phyloP scores from a whole-genome alignment of 2,888 invertebrate genomes.

The Apocheima hispidaria region DNA sequence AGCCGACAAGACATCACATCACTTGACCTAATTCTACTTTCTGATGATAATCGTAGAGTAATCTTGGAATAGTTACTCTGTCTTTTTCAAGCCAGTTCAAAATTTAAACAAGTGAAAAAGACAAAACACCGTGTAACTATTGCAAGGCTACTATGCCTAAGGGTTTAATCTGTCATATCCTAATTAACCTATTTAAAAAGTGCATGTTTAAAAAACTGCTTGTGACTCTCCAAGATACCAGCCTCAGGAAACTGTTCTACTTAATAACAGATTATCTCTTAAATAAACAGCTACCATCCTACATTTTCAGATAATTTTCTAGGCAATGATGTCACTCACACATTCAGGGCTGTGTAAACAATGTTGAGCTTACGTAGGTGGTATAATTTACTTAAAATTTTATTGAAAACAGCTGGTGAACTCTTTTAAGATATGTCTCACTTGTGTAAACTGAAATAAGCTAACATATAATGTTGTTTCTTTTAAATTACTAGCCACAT shows the following conservation, averaged over 20 bases:
- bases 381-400: not conserved
- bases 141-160: too few species aligned
- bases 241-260: constrained; percentile 25
- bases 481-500: too few species aligned
- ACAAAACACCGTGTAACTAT: too few species aligned
- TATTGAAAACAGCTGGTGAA: constrained; percentile 9
- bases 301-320: constrained; percentile 48
- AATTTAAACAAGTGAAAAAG: too few species aligned
- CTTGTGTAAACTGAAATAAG: constrained; percentile 2
- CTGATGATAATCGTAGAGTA: too few species aligned
- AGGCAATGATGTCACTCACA: constrained; percentile 51
- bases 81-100: too few species aligned
- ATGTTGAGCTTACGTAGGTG: constrained; percentile 13
- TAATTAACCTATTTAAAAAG: too few species aligned
- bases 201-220: not conserved
- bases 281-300: constrained; percentile 41
- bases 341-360: constrained; percentile 57
- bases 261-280: constrained; percentile 30
- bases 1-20: too few species aligned
- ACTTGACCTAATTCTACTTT: too few species aligned
- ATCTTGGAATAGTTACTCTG: too few species aligned
- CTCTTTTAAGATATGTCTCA: not conserved
- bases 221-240: not conserved
- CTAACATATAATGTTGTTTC: too few species aligned
- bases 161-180: too few species aligned